Evolutionary conservation across 2,888 invertebrate genomes (phyloP).

Genomic region (Epinotia nisella): DNA sequence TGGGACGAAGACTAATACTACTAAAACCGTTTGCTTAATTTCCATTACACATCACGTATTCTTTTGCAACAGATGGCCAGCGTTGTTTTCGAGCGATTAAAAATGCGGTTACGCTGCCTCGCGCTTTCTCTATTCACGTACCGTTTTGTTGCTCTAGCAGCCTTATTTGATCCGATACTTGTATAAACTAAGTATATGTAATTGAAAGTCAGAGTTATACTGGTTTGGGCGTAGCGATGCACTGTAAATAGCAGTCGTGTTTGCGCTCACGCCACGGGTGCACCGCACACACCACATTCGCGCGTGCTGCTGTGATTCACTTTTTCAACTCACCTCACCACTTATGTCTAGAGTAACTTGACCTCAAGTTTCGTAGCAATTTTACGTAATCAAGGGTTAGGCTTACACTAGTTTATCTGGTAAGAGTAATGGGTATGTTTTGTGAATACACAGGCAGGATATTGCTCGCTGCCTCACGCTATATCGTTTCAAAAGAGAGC

Average conservation of each 20-base stretch:
- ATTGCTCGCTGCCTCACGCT: not conserved
- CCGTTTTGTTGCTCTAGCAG: not conserved
- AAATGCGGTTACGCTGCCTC: not conserved
- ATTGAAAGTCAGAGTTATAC: not conserved
- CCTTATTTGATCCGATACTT: not conserved
- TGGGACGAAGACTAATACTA: too few species aligned
- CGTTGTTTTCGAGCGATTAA: not conserved
- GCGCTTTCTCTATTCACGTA: not conserved
- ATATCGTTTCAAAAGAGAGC: not conserved
- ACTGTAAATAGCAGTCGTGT: slow-evolving; percentile 1
- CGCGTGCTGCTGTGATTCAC: not conserved
- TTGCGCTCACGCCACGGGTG: not conserved
- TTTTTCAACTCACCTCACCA: not conserved
- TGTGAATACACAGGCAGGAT: not conserved
- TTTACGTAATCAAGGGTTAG: not conserved
- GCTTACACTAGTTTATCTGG: not conserved
- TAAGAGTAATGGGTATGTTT: not conserved
- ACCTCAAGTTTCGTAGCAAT: not conserved
- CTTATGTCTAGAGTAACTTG: not conserved
- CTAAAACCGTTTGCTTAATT: not conserved
- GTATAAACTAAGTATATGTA: not conserved
- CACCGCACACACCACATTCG: not conserved
- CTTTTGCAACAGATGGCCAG: slow-evolving; percentile 3
- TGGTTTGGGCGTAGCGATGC: not conserved
- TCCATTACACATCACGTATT: not conserved